Percentiles rank a stretch among this genome's conserved stretches.
Evolutionary conservation across 1,140 invertebrate species (phyloP).

Genomic region (Lamellibrachia luymesi): DNA sequence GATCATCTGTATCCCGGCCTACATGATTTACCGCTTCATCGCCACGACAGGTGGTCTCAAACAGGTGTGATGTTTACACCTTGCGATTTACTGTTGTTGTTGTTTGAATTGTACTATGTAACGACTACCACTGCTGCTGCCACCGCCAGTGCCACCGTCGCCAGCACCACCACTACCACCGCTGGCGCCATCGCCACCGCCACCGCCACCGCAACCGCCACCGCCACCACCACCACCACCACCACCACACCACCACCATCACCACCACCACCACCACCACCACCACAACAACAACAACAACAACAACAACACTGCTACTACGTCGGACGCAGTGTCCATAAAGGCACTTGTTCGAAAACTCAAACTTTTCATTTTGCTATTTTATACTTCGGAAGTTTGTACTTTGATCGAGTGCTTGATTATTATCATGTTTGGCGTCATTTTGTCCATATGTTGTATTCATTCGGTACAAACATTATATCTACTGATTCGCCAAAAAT

Average conservation of each 20-base stretch:
- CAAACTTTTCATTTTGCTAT: too few relatives aligned
- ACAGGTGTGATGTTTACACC: background rate
- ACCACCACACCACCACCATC: too few relatives aligned
- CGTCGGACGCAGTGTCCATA: too few relatives aligned
- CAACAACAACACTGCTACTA: too few relatives aligned
- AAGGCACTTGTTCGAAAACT: too few relatives aligned
- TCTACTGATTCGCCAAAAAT: background rate
- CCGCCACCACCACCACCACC: too few relatives aligned
- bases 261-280: too few relatives aligned
- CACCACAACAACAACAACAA: too few relatives aligned
- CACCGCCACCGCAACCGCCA: too few relatives aligned
- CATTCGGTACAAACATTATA: background rate
- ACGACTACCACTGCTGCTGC: background rate
- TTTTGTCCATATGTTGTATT: background rate
- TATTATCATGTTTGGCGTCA: background rate
- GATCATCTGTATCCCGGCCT: conserved; percentile 64
- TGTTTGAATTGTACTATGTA: background rate
- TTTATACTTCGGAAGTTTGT: background rate
- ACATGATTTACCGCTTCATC: conserved; percentile 60
- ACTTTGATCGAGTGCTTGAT: background rate
- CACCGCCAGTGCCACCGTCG: too few relatives aligned
- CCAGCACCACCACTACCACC: too few relatives aligned
- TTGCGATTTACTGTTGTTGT: background rate
- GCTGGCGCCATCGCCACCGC: too few relatives aligned
- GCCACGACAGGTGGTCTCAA: background rate